These are phyloP conservation scores for Clitarchus hookeri DNA, from an alignment of 2,888 invertebrate species.

Conservation along the genomic window DNA sequence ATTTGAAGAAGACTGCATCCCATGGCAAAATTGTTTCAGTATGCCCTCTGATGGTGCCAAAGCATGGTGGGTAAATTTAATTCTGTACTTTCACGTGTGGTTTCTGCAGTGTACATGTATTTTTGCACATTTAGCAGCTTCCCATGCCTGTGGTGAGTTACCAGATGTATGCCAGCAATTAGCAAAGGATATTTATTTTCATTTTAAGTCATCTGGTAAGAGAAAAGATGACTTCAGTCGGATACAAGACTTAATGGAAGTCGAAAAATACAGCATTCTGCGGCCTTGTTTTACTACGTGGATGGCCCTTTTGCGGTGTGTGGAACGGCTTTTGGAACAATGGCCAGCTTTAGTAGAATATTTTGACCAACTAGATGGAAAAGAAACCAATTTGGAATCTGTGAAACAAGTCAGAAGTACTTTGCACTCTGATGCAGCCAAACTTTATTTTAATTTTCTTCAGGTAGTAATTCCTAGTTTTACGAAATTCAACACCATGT, in stretches of 20 bases:
- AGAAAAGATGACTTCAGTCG: neutral
- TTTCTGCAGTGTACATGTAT: neutral
- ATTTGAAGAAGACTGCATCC: too few species aligned
- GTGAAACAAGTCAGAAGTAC: too few species aligned
- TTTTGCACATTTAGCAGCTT: slow-evolving; percentile 27
- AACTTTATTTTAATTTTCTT: slow-evolving; percentile 9
- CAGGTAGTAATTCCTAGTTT: neutral
- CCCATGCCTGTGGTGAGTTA: neutral
- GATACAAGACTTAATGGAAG: neutral
- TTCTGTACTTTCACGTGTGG: slow-evolving; percentile 18
- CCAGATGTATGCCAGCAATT: neutral
- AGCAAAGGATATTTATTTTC: neutral
- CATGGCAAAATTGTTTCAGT: too few species aligned
- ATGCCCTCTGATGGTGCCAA: too few species aligned
- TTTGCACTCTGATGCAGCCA: too few species aligned
- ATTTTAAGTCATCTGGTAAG: slow-evolving; percentile 19
- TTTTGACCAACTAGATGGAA: too few species aligned
- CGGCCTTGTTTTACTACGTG: slow-evolving; percentile 12
- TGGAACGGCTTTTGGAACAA: too few species aligned
- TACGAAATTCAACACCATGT: neutral
- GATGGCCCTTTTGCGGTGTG: neutral
- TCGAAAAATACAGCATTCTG: neutral
- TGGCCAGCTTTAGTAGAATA: too few species aligned
- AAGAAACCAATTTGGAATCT: too few species aligned
- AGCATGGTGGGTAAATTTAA: too few species aligned